These are phyloP conservation scores for Panagrolaimus sp. DNA, from an alignment of 1,140 invertebrate species.

Conservation along the genomic window DNA sequence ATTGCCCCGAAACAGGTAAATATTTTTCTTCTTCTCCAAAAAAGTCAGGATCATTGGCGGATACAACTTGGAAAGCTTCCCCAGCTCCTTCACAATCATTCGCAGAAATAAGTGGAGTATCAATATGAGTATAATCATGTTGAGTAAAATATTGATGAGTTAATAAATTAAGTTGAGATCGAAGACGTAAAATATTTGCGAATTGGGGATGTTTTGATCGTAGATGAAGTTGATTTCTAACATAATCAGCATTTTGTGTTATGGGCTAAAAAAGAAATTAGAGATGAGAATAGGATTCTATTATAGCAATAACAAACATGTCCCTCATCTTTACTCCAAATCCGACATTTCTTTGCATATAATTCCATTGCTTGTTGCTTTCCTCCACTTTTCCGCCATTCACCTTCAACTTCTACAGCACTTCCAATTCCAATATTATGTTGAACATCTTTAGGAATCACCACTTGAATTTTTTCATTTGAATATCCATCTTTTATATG, in stretches of 20 bases:
- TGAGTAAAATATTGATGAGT: constrained; percentile 52
- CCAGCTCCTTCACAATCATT: constrained; percentile 99
- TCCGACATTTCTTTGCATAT: constrained; percentile 29
- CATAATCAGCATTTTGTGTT: constrained; percentile 27
- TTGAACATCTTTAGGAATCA: constrained; percentile 38
- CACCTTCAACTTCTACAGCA: constrained; percentile 43
- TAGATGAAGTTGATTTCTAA: constrained; percentile 41
- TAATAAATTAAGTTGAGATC: constrained; percentile 39
- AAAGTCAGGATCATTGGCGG: constrained; percentile 32
- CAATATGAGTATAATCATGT: constrained; percentile 71
- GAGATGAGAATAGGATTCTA: not conserved
- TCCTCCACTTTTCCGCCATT: constrained; percentile 40
- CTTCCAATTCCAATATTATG: constrained; percentile 34
- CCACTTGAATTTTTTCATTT: constrained; percentile 35
- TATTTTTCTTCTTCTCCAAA: constrained; percentile 62
- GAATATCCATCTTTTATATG: constrained; percentile 41
- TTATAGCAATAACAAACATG: constrained; percentile 25
- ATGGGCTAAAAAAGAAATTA: constrained; percentile 22
- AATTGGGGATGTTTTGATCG: constrained; percentile 39
- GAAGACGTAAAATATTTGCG: constrained; percentile 44
- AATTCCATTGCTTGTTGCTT: constrained; percentile 47
- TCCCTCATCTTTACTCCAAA: constrained; percentile 23
- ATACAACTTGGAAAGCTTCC: constrained; percentile 72
- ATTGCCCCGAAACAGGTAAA: constrained; percentile 86
- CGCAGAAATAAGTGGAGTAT: constrained; percentile 86